Base-by-base conservation (phyloP, 2,888 invertebrate species). In the Unio pictorum region DNA sequence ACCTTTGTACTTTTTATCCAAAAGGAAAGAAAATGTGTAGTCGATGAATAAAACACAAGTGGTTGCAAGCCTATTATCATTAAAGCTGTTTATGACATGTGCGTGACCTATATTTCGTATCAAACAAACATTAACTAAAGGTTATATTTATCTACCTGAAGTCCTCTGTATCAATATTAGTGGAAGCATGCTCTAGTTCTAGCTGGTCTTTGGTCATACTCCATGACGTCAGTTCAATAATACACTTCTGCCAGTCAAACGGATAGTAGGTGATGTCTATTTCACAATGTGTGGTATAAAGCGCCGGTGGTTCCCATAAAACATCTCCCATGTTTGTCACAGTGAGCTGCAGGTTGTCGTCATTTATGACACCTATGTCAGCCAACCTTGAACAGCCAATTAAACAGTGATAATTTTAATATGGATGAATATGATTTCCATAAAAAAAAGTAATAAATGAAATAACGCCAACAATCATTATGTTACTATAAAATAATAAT, bases 251-350 rank as follows among this genome's bases (percentile, higher is more conserved):
- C 4, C 63, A 64, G 60, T 77, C 79, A 62, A 75, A 79, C 4
- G 76, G 76, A 63, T 75, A 75, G 68, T 66, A 79, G 3, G 75
- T 77, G 60, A 70, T 69, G 64, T 75, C 74, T 18, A 77, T 72
- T 55, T 74, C 72, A 66, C 75, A 75, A 65, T 73, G 70, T 0
- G 70, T 72, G 15, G 64, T 57, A 54, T 70, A 71, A n/a, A 73
- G 68, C 11, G 70, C 72, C 17, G 76, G 75, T 7, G 73, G 72
- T 45, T 78, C 75, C 78, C 78, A 78, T 15, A 64, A 58, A 4
- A 78, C 62, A 17, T 71, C 67, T 7, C 78, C 78, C 17, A 63
- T 66, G 30, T 72, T 55, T 30, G 66, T 64, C 23, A 74, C 62
- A 45, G 67, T 64, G 55, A 74, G 55, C 23, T 71, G 62, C n/a